Evolutionary conservation across 2,113 vertebrate species (phyloP).

Genomic region (Apus apus): DNA sequence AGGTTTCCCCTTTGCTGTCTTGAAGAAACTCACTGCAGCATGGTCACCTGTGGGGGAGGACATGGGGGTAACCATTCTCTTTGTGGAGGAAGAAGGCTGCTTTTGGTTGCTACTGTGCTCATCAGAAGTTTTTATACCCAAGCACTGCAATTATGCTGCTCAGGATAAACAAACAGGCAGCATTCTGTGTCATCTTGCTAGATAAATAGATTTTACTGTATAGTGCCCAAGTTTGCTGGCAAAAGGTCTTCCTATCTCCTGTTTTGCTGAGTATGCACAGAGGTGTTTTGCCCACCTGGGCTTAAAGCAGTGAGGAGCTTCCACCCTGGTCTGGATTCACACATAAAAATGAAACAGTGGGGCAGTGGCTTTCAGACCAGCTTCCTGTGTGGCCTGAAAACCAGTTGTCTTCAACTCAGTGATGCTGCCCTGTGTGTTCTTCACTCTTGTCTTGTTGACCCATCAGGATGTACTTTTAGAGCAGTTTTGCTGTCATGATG

Average conservation of each 20-base stretch:
- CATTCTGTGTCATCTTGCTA: not conserved
- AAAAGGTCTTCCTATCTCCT: not conserved
- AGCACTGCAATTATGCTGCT: not conserved
- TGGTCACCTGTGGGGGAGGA: fast-evolving
- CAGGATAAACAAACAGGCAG: not conserved
- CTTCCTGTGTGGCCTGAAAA: not conserved
- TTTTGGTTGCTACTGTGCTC: not conserved
- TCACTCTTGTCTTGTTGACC: not conserved
- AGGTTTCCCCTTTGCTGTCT: not conserved
- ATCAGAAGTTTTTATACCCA: not conserved
- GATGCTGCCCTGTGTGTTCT: not conserved
- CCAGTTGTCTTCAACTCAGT: not conserved
- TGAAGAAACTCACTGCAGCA: not conserved
- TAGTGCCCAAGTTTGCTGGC: not conserved
- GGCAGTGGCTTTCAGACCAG: not conserved
- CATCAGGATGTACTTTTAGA: not conserved
- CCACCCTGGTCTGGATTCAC: not conserved
- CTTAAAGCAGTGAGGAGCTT: not conserved
- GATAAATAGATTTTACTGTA: not conserved
- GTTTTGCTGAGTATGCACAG: not conserved
- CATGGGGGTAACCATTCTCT: not conserved
- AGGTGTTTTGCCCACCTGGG: not conserved
- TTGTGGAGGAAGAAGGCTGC: not conserved
- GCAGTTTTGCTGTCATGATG: not conserved
- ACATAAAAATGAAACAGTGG: not conserved